phyloP scores from a whole-genome alignment of 2,888 invertebrate species.

The Allacma fusca region DNA sequence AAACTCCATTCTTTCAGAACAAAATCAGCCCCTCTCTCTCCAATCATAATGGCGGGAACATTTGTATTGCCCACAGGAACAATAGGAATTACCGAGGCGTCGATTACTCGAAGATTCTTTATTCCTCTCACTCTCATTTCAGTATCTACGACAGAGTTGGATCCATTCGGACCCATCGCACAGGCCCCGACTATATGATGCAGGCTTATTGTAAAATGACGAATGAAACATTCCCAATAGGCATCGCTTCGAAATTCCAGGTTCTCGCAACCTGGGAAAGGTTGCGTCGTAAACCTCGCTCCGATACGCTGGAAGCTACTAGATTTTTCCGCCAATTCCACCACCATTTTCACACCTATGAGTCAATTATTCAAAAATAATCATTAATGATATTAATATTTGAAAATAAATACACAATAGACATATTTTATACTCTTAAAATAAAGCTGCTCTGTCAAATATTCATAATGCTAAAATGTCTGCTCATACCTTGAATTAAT shows the following conservation, averaged over 20 bases:
- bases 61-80: slow-evolving; percentile 41
- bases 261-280: slow-evolving; percentile 54
- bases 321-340: slow-evolving; percentile 54
- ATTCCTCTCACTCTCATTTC: slow-evolving; percentile 51
- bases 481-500: slow-evolving; percentile 55
- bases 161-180: slow-evolving; percentile 49
- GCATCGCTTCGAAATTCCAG: slow-evolving; percentile 49
- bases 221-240: slow-evolving; percentile 55
- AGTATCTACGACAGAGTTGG: slow-evolving; percentile 52
- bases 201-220: slow-evolving; percentile 51
- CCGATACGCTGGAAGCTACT: slow-evolving; percentile 47
- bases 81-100: slow-evolving; percentile 46
- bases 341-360: slow-evolving; percentile 41
- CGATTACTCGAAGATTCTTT: slow-evolving; percentile 50
- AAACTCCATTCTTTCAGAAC: slow-evolving; percentile 59
- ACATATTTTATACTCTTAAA: too few species aligned
- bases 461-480: too few species aligned
- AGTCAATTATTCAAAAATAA: too few species aligned
- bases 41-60: slow-evolving; percentile 63
- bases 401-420: too few species aligned
- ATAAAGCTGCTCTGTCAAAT: too few species aligned
- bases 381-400: too few species aligned
- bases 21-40: slow-evolving; percentile 64
- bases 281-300: slow-evolving; percentile 42
- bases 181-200: slow-evolving; percentile 55